phyloP scores from a whole-genome alignment of 2,113 vertebrate genomes.

The Nesogale talazaci region DNA sequence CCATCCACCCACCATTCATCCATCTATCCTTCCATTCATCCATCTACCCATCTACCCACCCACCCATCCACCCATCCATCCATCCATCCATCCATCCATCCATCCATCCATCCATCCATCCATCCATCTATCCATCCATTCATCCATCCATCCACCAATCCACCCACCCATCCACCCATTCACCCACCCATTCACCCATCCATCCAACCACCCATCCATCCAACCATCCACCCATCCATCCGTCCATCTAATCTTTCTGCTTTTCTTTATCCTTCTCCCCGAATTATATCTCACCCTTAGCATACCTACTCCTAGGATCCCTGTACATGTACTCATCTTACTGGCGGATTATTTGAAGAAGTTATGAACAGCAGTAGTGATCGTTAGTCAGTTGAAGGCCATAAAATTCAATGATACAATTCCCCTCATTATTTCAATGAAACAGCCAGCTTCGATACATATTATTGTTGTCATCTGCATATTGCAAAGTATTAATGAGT shows the following conservation, averaged over 20 bases:
- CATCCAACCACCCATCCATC: not conserved
- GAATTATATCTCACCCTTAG: not conserved
- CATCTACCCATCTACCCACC: not conserved
- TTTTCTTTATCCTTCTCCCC: not conserved
- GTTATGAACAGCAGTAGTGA: not conserved
- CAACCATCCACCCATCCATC: too few species aligned
- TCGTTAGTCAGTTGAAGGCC: not conserved
- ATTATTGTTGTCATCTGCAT: too few species aligned
- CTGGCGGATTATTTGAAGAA: not conserved
- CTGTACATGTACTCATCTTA: not conserved
- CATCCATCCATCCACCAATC: too few species aligned
- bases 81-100: too few species aligned
- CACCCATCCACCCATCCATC: too few species aligned
- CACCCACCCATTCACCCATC: not conserved
- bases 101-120: too few species aligned
- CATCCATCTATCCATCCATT: not conserved
- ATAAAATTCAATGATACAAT: not conserved
- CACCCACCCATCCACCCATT: too few species aligned
- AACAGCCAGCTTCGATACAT: not conserved
- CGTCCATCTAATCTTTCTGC: not conserved
- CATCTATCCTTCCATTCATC: too few species aligned
- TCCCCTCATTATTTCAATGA: not conserved
- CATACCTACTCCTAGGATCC: not conserved
- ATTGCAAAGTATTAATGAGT: not conserved
- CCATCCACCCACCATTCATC: not conserved